These are phyloP conservation scores for Haemorhous mexicanus DNA, from an alignment of 2,113 vertebrate genomes.

Conservation along the genomic window DNA sequence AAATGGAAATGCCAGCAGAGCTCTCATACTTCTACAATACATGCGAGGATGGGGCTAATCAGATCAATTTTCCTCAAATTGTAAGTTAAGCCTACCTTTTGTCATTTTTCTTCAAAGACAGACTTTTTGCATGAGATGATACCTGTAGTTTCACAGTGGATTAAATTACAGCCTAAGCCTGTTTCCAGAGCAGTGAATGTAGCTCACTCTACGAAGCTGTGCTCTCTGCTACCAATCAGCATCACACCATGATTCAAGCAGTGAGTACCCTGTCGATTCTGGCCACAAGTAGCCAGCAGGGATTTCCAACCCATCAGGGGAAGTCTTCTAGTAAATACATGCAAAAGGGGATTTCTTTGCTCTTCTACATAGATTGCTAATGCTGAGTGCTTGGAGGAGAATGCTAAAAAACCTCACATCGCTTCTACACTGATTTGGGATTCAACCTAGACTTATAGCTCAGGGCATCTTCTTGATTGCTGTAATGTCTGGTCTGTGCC, in stretches of 20 bases:
- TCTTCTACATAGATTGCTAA: background rate
- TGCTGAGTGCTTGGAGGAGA: background rate
- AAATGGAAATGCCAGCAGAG: background rate
- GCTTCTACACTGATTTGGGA: background rate
- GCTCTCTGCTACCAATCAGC: background rate
- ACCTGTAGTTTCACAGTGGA: background rate
- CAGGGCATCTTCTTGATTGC: background rate
- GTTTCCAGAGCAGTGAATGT: background rate
- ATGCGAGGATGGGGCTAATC: background rate
- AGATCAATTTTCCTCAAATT: background rate
- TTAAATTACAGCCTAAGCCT: slow-evolving; percentile 12
- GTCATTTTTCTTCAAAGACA: slow-evolving; percentile 10
- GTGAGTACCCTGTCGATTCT: background rate
- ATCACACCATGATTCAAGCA: background rate
- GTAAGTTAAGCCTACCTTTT: slow-evolving; percentile 6
- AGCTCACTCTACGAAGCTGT: rapidly evolving
- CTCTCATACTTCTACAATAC: background rate
- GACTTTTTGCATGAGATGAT: background rate
- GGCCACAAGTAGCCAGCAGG: background rate
- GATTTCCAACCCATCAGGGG: background rate
- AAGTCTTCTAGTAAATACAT: slow-evolving; percentile 8
- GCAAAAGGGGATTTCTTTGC: background rate
- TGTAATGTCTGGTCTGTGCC: background rate
- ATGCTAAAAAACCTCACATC: background rate
- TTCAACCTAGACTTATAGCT: background rate